phyloP scores from a whole-genome alignment of 2,113 vertebrate species.

The Vicugna pacos region DNA sequence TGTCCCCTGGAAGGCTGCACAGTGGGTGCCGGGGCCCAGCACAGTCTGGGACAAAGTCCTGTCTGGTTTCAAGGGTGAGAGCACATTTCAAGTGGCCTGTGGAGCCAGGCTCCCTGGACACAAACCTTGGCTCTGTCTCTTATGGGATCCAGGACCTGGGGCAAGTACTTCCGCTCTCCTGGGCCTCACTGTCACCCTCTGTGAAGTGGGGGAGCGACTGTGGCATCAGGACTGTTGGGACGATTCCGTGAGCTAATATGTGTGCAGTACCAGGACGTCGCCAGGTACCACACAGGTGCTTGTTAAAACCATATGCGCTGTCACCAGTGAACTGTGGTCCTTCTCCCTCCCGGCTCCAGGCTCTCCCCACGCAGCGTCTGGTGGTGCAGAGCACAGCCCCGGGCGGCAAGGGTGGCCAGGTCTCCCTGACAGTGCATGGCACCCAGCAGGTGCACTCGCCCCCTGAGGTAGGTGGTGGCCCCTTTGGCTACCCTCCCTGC shows the following conservation, averaged over 20 bases:
- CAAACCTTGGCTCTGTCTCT: not conserved
- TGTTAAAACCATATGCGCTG: rapidly evolving
- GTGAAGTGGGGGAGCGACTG: not conserved
- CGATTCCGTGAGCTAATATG: not conserved
- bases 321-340: not conserved
- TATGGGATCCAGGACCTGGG: not conserved
- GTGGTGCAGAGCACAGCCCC: constrained; percentile 84
- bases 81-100: not conserved
- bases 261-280: not conserved
- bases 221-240: rapidly evolving
- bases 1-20: not conserved
- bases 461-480: constrained; percentile 82
- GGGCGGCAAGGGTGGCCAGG: constrained; percentile 79
- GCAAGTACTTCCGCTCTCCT: rapidly evolving
- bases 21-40: rapidly evolving
- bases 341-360: not conserved
- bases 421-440: constrained; percentile 81
- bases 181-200: not conserved
- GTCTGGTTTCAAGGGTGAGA: not conserved
- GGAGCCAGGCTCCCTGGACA: not conserved
- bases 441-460: constrained; percentile 85
- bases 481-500: rapidly evolving
- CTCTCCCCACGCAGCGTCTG: constrained; percentile 79
- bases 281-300: not conserved
- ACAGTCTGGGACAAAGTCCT: not conserved